These are phyloP conservation scores for Nestor notabilis DNA, from an alignment of 2,113 vertebrate genomes.

Conservation along the genomic window DNA sequence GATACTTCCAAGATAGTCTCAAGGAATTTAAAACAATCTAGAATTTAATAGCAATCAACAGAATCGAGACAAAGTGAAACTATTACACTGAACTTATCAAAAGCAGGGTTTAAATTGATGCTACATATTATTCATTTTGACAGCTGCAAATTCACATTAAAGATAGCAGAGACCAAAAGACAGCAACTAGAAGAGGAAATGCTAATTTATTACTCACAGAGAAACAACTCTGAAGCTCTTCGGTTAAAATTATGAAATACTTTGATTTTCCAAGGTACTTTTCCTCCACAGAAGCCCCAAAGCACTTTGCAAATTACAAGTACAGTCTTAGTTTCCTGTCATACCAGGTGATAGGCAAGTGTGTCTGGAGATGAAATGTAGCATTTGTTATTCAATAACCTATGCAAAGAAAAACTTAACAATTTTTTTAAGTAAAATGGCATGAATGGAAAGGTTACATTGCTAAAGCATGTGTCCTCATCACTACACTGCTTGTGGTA, in stretches of 20 bases:
- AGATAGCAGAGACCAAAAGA: constrained; percentile 74
- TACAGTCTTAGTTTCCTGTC: not conserved
- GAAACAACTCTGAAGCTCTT: constrained; percentile 70
- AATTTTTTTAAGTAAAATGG: not conserved
- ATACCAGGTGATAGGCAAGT: not conserved
- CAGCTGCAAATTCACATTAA: constrained; percentile 79
- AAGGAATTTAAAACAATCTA: constrained; percentile 78
- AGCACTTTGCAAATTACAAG: not conserved
- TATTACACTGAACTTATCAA: constrained; percentile 73
- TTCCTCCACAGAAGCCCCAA: not conserved
- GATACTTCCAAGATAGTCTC: constrained; percentile 72
- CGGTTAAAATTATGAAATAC: constrained; percentile 65
- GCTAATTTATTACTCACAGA: constrained; percentile 75
- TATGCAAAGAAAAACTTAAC: not conserved
- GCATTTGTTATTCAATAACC: not conserved
- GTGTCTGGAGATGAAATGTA: not conserved
- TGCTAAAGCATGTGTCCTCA: not conserved
- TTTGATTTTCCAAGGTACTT: constrained; percentile 51
- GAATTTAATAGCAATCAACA: constrained; percentile 81
- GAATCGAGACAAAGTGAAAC: constrained; percentile 79
- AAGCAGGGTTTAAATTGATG: constrained; percentile 79
- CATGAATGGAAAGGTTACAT: not conserved
- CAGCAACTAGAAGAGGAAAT: constrained; percentile 70
- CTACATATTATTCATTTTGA: constrained; percentile 82
- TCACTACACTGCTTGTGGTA: not conserved